These are phyloP conservation scores for Phymanthus crucifer DNA, from an alignment of 92 coral and sea anemone species.

Conservation along the genomic window DNA sequence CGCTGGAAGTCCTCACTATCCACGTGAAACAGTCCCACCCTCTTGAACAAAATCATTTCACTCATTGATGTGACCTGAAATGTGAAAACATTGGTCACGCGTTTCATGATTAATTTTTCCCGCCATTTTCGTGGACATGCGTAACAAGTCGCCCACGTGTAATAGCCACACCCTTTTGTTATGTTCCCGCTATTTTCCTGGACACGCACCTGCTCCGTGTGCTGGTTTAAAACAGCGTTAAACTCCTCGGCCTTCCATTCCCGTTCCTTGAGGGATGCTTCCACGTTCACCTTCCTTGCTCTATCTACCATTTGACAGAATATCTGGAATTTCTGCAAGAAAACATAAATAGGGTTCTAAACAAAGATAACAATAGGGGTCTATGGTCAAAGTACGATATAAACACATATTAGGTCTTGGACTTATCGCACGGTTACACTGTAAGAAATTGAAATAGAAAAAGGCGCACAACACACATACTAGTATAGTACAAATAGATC, in stretches of 20 bases:
- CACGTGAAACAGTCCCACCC: constrained; percentile 82
- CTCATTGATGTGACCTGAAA: constrained; percentile 75
- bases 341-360: neutral
- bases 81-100: neutral
- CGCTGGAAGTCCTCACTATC: constrained; percentile 70
- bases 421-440: too few species aligned
- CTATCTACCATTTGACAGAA: constrained; percentile 90
- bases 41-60: constrained; percentile 69
- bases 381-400: too few species aligned
- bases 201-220: constrained; percentile 77
- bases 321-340: constrained; percentile 57
- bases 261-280: constrained; percentile 66
- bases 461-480: too few species aligned
- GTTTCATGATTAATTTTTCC: neutral
- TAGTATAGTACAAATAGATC: too few species aligned
- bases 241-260: constrained; percentile 93
- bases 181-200: too few species aligned
- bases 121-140: neutral
- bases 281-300: constrained; percentile 76
- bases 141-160: neutral
- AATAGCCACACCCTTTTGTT: neutral
- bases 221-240: constrained; percentile 71
- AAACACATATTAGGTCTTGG: too few species aligned
- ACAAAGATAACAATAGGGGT: neutral
- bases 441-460: too few species aligned